Base-by-base conservation (phyloP, 2,113 vertebrate species). In the Triplophysa dalaica region DNA sequence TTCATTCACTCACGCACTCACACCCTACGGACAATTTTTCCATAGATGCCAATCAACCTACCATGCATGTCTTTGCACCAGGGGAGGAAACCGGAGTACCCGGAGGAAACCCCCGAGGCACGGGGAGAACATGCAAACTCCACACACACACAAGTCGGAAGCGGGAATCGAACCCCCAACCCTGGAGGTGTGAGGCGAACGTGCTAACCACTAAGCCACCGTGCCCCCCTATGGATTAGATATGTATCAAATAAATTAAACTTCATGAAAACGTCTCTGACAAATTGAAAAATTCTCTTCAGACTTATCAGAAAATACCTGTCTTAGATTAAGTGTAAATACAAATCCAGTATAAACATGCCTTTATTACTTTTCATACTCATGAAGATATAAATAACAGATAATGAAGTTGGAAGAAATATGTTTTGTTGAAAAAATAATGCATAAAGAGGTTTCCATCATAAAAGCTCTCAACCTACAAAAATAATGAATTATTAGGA, bases 401-500 rank as follows among this genome's bases (percentile, higher is more conserved):
- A 13, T 50, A 14, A 75, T 17, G 41, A 41, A 60, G 19, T 50
- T 75, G 73, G 21, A 75, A 45, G 7, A 41, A 11, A 13, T 48
- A 43, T 8, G 38, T 48, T 24, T 33, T 38, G 12, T n/a, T 43
- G 50, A 70, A 75, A 60, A 5, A 29, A 58, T 26, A 72, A 72
- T 33, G 62, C 50, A 58, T 19, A 41, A 63, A 24, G 6, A 13
- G 45, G 22, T 62, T 48, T 75, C 58, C 65, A 2, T 77, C 12
- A 66, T 77, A 45, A 70, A 38, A 76, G 33, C 19, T 43, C 63
- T 4, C 70, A 45, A 65, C 69, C 43, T 70, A 54, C 66, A 48
- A 48, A 41, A 61, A 60, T 24, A 45, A 74, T 11, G 56, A 74
- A 22, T 62, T 61, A 74, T 74, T 45, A 72, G 70, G 7, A 29